A percentile compares a stretch with the other conserved stretches of the same genome.
Conservation (phyloP, 2,797 vertebrate genomes). For the Acanthornis magna region DNA sequence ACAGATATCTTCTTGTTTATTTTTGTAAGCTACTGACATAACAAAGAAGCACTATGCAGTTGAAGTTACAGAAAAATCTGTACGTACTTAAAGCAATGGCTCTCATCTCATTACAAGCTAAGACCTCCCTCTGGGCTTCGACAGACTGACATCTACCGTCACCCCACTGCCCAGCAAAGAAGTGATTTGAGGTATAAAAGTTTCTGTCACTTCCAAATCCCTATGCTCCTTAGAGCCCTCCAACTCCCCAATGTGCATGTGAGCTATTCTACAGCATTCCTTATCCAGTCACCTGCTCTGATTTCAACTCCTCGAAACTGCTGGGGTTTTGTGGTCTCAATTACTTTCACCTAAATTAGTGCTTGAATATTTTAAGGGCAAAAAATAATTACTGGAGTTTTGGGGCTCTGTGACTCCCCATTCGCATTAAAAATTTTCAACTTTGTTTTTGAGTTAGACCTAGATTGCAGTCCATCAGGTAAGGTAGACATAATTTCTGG, state of each 20-base stretch:
- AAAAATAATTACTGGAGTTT: conserved; percentile 42
- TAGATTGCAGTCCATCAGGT: conserved; percentile 43
- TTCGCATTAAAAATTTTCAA: conserved; percentile 1
- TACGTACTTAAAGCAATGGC: conserved; percentile 66
- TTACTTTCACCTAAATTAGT: conserved; percentile 17
- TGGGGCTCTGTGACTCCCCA: conserved; percentile 22
- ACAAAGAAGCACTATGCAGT: conserved; percentile 46
- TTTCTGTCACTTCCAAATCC: conserved; percentile 67
- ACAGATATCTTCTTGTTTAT: conserved; percentile 36
- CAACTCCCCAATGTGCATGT: conserved; percentile 50
- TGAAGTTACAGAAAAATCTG: conserved; percentile 58
- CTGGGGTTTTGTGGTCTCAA: conserved; percentile 7
- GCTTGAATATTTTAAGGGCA: conserved; percentile 28
- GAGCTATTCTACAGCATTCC: conserved; percentile 38
- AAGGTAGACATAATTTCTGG: conserved; percentile 1
- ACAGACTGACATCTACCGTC: conserved; percentile 68
- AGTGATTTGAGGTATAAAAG: conserved; percentile 69
- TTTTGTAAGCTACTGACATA: conserved; percentile 45
- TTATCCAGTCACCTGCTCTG: conserved; percentile 41
- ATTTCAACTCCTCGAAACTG: conserved; percentile 41
- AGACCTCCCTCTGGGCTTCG: conserved; percentile 67
- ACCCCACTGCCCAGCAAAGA: conserved; percentile 68
- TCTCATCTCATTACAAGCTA: conserved; percentile 69
- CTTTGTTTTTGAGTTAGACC: conserved; percentile 41
- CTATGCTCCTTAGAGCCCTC: conserved; percentile 42